Evolutionary conservation across 2,113 vertebrate genomes (phyloP), one percentile per base, ranked within the genome.

Genomic region (Cervus canadensis): DNA sequence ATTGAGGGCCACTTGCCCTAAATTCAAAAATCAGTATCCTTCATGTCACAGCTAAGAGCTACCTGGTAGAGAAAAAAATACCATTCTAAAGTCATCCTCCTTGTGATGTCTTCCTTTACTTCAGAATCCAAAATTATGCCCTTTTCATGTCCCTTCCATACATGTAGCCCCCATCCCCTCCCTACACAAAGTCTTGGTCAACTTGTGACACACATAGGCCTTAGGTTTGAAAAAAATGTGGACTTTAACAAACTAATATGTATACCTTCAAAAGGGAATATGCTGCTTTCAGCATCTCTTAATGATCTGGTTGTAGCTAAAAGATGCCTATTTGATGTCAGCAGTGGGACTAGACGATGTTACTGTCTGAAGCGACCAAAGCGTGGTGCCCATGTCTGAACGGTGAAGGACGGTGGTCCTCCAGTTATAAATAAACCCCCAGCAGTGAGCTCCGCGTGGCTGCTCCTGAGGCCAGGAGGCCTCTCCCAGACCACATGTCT

Each of bases 391-490:
- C 48, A 36, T 28, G 25, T 45, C n/a, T 15, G 76, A 43, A 15
- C 54, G 25, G 0, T 7, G 15, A 50, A 9, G 13, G 16, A 25
- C 3, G 11, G 43, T 4, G 1, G 56, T 25, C 48, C 5, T 36
- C 13, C 13, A 43, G 21, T 13, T 50, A 0, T 54, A 54, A 82
- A 33, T 1, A 10, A 2, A 2, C 50, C 23, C 71, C 45, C 36
- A 21, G 10, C 7, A 4, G 16, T 1, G 6, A 43, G 36, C 19
- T 40, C 25, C 14, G 3, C 6, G 2, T 0, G 59, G 62, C 93
- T 78, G 40, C 52, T 48, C 26, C 50, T 0, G 21, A 64, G 71
- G 23, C 26, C 2, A 0, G 3, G 23, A 54, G 85, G 40, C 30
- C 1, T n/a, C 48, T 56, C 40, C 4, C 3, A 6, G 30, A 3